Evolutionary conservation across 2,113 vertebrate genomes (phyloP).

Genomic region (Centropus bengalensis): DNA sequence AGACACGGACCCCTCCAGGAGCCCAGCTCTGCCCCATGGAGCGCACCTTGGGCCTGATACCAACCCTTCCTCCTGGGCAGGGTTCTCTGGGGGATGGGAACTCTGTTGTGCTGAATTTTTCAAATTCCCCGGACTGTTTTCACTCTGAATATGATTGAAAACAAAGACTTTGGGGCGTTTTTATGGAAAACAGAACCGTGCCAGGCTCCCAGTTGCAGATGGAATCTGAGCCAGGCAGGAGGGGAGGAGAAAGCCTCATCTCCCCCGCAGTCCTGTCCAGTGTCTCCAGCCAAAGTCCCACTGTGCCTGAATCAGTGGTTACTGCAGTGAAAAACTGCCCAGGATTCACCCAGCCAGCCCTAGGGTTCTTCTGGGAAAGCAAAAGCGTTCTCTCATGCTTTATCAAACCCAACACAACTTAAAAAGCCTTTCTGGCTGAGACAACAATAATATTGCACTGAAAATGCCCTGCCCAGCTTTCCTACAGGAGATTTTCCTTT

Average conservation of each 20-base stretch:
- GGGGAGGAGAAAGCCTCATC: not conserved
- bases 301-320: not conserved
- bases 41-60: not conserved
- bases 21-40: rapidly evolving
- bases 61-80: not conserved
- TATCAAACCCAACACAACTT: not conserved
- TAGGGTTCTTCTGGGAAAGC: not conserved
- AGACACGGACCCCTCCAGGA: rapidly evolving
- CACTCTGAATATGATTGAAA: not conserved
- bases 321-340: not conserved
- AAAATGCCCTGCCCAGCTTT: not conserved
- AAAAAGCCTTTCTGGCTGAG: not conserved
- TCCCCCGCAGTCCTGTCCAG: not conserved
- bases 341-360: not conserved
- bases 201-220: not conserved
- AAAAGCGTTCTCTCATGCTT: not conserved
- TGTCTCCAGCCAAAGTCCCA: not conserved
- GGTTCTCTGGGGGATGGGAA: not conserved
- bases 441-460: not conserved
- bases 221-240: not conserved
- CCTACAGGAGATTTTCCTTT: not conserved
- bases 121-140: not conserved
- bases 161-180: not conserved
- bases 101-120: not conserved
- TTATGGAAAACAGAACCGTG: not conserved